Evolutionary conservation across 2,888 invertebrate genomes (phyloP), one percentile per base, ranked within the genome.

Genomic region (Bellardia pandia): DNA sequence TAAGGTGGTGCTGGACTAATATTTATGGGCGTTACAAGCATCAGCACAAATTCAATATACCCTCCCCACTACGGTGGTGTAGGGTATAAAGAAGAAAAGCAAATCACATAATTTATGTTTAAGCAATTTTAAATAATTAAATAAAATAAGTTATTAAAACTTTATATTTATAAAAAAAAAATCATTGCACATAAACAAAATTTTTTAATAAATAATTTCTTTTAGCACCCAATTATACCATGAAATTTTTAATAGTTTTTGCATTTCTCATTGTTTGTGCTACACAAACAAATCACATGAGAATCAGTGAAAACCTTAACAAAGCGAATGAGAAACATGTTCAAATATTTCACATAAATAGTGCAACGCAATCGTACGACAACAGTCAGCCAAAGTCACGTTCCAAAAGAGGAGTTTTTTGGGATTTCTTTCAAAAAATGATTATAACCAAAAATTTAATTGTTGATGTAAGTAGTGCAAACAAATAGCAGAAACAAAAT

Each of bases 371-470:
- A 23, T 1, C 14, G 0, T 33, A 51, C 37, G 30, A 76, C 42
- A 58, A 16, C 1, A 64, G 62, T 56, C 48, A 77, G 42, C 79
- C 77, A 9, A 91, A 91, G 81, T 88, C 88, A 51, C 91, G 93
- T 0, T 86, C 86, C 7, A 93, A 92, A 86, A 91, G 93, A 0
- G 92, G 91, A 6, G 88, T 91, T 4, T 90, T 93, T 79, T 93
- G 92, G 92, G 92, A 92, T 74, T 91, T 93, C 71, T 91, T 93
- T 68, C 92, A 93, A 75, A 93, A 93, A 89, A 89, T 93, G 80
- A 88, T 91, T n/a, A 90, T 90, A n/a, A 92, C 93, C 1, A 91
- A 91, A 77, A 92, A 93, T 74, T 89, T 93, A 5, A 71, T 92
- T 62, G 90, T 91, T 11, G 93, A 93, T 82, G 93, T 93, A 88